These are phyloP conservation scores for Malurus alboscapulatus DNA, from an alignment of 2,113 vertebrate species.

Conservation along the genomic window DNA sequence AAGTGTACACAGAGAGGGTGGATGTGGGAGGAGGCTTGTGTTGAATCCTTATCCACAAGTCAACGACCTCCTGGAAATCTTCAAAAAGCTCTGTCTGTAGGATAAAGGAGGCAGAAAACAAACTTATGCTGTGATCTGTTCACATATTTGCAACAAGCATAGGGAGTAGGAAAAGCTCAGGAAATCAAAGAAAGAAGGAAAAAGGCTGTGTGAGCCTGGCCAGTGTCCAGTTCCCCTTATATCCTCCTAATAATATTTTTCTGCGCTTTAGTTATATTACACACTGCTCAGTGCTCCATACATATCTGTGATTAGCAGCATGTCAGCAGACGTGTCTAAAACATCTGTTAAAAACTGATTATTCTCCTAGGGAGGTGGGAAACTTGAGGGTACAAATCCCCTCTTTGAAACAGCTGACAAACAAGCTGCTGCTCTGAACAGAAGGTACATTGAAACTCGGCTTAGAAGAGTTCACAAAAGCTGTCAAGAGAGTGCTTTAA, in stretches of 20 bases:
- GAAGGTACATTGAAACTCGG: background rate
- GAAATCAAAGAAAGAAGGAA: background rate
- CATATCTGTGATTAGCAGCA: background rate
- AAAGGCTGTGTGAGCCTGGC: background rate
- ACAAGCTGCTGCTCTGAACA: background rate
- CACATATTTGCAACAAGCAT: background rate
- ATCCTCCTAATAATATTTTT: background rate
- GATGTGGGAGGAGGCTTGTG: background rate
- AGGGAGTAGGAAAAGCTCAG: background rate
- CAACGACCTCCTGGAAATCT: background rate
- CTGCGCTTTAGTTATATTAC: background rate
- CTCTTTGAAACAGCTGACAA: background rate
- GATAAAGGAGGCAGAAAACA: background rate
- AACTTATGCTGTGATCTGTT: background rate
- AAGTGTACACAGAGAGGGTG: background rate
- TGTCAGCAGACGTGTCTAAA: background rate
- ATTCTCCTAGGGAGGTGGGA: background rate
- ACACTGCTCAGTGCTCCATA: background rate
- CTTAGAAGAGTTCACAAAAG: background rate
- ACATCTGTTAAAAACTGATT: background rate
- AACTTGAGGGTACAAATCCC: background rate
- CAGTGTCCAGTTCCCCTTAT: accelerated
- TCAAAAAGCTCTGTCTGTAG: background rate
- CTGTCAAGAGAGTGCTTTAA: background rate
- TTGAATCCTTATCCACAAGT: background rate